Percentiles rank a stretch among this genome's conserved stretches.
phyloP scores from a whole-genome alignment of 2,888 invertebrate genomes.

The Tuberolachnus salignus region DNA sequence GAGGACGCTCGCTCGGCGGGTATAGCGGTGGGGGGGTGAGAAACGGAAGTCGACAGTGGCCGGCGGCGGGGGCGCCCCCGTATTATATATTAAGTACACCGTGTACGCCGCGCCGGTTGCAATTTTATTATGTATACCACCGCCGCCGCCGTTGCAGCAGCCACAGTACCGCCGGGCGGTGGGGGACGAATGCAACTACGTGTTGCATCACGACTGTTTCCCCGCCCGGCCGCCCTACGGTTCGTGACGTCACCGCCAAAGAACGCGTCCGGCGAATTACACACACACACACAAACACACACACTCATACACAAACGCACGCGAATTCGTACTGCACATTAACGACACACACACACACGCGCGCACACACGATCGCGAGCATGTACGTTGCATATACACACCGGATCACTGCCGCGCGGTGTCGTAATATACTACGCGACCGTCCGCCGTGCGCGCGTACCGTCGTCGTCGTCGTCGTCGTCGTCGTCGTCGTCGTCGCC shows the following conservation, averaged over 20 bases:
- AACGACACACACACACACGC: background rate
- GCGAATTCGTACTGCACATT: background rate
- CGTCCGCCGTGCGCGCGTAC: slow-evolving; percentile 53
- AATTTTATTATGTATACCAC: background rate
- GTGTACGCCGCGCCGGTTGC: background rate
- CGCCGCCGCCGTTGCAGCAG: too few relatives aligned
- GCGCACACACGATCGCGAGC: background rate
- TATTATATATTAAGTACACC: background rate
- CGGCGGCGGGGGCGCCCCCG: slow-evolving; percentile 28
- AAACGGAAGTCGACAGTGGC: slow-evolving; percentile 48
- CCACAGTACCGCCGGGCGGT: slow-evolving; percentile 2
- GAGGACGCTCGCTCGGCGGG: too few relatives aligned
- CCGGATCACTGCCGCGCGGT: slow-evolving; percentile 44
- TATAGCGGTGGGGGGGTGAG: too few relatives aligned
- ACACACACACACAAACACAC: background rate
- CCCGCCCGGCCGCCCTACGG: slow-evolving; percentile 14
- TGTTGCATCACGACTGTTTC: slow-evolving; percentile 57
- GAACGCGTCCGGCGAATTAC: slow-evolving; percentile 47
- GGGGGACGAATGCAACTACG: slow-evolving; percentile 57
- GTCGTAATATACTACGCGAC: slow-evolving; percentile 54
- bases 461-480: slow-evolving; percentile 32
- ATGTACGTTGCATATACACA: slow-evolving; percentile 2
- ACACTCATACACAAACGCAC: background rate
- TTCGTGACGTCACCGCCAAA: slow-evolving; percentile 57
- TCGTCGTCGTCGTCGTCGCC: slow-evolving; percentile 6